A percentile compares a stretch with the other conserved stretches of the same genome.
phyloP scores from a whole-genome alignment of 2,113 vertebrate species.

The Saguinus imperator region DNA sequence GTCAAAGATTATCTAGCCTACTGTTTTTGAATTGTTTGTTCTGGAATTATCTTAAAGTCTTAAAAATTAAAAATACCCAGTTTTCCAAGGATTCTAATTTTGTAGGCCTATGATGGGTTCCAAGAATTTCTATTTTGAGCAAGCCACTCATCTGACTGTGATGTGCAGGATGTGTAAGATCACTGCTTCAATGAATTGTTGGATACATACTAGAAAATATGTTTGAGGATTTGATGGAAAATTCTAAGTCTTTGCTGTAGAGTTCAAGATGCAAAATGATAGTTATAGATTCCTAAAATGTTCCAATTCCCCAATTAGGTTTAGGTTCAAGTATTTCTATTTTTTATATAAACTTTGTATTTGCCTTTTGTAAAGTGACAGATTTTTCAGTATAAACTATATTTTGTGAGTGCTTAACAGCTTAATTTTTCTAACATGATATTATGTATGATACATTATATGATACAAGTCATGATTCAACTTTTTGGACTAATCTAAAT shows the following conservation, averaged over 20 bases:
- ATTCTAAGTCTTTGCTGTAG: not conserved
- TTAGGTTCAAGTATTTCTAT: not conserved
- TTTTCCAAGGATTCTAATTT: not conserved
- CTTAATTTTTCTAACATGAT: not conserved
- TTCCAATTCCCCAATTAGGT: not conserved
- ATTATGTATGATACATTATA: not conserved
- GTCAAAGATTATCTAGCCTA: not conserved
- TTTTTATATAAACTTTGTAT: not conserved
- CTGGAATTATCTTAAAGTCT: not conserved
- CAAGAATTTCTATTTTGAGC: not conserved
- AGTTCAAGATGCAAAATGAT: not conserved
- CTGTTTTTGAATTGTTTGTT: not conserved
- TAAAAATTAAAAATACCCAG: not conserved
- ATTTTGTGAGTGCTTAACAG: not conserved
- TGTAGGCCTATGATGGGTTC: not conserved
- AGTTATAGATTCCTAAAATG: not conserved
- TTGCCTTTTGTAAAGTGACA: not conserved
- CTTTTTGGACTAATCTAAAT: conserved; percentile 1
- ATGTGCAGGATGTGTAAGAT: not conserved
- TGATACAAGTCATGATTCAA: not conserved
- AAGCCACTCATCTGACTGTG: not conserved
- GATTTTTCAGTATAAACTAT: not conserved
- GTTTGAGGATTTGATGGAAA: not conserved
- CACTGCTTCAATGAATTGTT: not conserved
- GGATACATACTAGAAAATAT: not conserved